Evolutionary conservation across 2,113 vertebrate species (phyloP).

Genomic region (Austrofundulus limnaeus): DNA sequence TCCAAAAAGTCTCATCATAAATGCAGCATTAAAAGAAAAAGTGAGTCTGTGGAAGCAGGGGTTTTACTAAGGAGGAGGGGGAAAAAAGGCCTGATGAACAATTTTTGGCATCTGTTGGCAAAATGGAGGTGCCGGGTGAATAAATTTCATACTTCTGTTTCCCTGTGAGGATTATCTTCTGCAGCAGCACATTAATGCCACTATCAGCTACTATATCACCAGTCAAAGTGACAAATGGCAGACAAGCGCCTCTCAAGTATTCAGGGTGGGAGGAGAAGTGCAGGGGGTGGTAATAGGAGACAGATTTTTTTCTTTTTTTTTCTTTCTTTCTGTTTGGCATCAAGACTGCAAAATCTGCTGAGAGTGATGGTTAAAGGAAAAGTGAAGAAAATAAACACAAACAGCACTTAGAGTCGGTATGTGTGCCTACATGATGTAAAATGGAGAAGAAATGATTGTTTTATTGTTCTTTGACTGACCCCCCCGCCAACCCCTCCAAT

Average conservation of each 20-base stretch:
- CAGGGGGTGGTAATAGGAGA: constrained; percentile 49
- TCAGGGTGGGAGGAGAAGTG: constrained; percentile 61
- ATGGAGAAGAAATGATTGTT: constrained; percentile 69
- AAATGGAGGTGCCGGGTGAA: constrained; percentile 50
- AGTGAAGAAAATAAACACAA: constrained; percentile 16
- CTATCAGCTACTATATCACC: constrained; percentile 76
- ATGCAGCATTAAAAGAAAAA: not conserved
- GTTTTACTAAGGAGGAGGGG: constrained; percentile 12
- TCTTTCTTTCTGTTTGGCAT: constrained; percentile 21
- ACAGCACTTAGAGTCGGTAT: constrained; percentile 30
- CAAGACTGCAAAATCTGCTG: constrained; percentile 30
- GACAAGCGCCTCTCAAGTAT: constrained; percentile 73
- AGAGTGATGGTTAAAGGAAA: constrained; percentile 30
- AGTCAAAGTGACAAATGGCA: constrained; percentile 78
- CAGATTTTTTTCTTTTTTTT: constrained; percentile 46
- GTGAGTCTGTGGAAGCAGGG: not conserved
- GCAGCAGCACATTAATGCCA: constrained; percentile 68
- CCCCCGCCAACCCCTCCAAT: constrained; percentile 27
- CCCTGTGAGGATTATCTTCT: constrained; percentile 61
- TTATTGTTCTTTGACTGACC: constrained; percentile 69
- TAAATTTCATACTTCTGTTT: constrained; percentile 56
- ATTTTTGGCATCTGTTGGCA: constrained; percentile 46
- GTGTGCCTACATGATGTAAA: constrained; percentile 69
- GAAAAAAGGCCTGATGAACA: constrained; percentile 34
- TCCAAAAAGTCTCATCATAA: not conserved